These are phyloP conservation scores for Rhagologus leucostigma DNA, from an alignment of 2,113 vertebrate genomes.

Conservation along the genomic window DNA sequence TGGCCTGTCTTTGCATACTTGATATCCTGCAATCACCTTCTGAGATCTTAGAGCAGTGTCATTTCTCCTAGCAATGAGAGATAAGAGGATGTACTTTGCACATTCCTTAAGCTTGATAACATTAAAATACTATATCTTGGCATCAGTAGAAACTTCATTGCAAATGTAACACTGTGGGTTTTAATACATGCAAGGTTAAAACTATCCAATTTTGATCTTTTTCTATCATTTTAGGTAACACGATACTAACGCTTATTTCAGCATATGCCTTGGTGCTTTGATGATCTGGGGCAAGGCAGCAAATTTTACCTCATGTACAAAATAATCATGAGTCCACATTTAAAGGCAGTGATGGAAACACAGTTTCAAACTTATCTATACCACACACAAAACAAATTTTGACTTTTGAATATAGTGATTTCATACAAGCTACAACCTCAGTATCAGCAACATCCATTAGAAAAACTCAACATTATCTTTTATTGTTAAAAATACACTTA, in stretches of 20 bases:
- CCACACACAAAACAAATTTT: not conserved
- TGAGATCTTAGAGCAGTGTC: not conserved
- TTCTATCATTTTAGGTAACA: not conserved
- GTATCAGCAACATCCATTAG: not conserved
- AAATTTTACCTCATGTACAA: not conserved
- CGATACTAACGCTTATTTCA: not conserved
- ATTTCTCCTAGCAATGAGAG: conserved; percentile 13
- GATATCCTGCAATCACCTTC: not conserved
- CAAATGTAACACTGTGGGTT: not conserved
- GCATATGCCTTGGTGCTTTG: not conserved
- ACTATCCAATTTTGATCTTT: not conserved
- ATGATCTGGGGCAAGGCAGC: not conserved
- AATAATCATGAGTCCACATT: not conserved
- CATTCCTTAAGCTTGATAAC: not conserved
- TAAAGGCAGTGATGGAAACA: not conserved
- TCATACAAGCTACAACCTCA: not conserved
- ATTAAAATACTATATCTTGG: conserved; percentile 29
- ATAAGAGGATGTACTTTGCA: conserved; percentile 36
- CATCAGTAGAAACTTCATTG: not conserved
- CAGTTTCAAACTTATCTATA: not conserved
- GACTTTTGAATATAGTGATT: not conserved
- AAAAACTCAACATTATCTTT: not conserved
- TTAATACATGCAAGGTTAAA: not conserved
- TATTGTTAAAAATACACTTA: not conserved
- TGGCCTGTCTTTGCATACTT: not conserved